Conservation (phyloP, 2,888 invertebrate species). For the Caenorhabditis sp. region DNA sequence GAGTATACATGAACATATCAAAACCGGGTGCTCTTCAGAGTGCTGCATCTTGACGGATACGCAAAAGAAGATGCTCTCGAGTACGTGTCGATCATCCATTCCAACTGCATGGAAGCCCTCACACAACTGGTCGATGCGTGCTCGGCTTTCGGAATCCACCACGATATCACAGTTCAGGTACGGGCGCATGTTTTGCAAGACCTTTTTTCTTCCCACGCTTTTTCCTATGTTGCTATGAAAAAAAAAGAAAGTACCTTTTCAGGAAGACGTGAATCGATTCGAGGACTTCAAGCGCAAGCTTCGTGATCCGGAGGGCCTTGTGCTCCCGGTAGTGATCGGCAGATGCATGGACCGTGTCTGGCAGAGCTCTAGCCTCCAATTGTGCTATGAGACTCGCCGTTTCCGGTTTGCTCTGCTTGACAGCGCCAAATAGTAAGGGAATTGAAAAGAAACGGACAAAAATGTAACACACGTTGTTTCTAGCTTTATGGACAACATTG, state of each 20-base stretch:
- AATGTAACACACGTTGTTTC: not conserved
- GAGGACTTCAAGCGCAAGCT: slow-evolving; percentile 58
- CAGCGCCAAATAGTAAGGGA: slow-evolving; percentile 68
- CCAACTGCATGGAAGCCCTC: slow-evolving; percentile 64
- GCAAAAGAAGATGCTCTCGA: slow-evolving; percentile 59
- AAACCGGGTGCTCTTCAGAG: too few species aligned
- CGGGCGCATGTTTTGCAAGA: not conserved
- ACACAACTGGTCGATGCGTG: slow-evolving; percentile 64
- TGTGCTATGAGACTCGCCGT: slow-evolving; percentile 58
- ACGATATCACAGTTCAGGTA: slow-evolving; percentile 63
- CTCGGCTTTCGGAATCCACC: slow-evolving; percentile 40
- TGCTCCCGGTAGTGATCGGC: slow-evolving; percentile 62
- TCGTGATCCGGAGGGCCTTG: slow-evolving; percentile 52
- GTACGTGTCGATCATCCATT: slow-evolving; percentile 63
- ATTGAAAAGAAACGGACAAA: not conserved
- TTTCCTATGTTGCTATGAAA: not conserved
- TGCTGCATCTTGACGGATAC: slow-evolving; percentile 70
- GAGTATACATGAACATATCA: too few species aligned
- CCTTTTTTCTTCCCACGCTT: not conserved
- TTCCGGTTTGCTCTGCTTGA: slow-evolving; percentile 64
- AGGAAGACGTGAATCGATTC: slow-evolving; percentile 68
- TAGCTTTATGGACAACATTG: slow-evolving; percentile 69
- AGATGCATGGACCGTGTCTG: slow-evolving; percentile 68
- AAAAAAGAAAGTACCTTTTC: slow-evolving; percentile 12
- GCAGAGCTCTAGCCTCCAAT: slow-evolving; percentile 57